These are phyloP conservation scores for Menidia menidia DNA, from an alignment of 2,797 vertebrate species.

Conservation along the genomic window DNA sequence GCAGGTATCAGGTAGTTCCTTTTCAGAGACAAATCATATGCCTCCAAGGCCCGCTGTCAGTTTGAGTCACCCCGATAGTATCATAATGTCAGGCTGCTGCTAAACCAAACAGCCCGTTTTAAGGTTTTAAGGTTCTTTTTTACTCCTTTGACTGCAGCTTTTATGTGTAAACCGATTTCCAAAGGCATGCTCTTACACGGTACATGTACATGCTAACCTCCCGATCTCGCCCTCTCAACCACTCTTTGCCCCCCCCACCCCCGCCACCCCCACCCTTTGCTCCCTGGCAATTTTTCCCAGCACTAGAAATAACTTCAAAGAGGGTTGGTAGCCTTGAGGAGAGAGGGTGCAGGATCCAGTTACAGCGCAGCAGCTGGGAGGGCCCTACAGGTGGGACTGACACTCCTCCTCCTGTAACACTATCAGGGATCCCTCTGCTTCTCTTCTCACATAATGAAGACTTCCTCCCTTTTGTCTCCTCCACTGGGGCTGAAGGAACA, in stretches of 20 bases:
- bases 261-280: constrained; percentile 61
- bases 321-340: constrained; percentile 83
- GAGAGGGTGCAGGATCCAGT: constrained; percentile 79
- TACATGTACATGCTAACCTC: constrained; percentile 23
- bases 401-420: constrained; percentile 82
- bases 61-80: constrained; percentile 6
- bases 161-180: constrained; percentile 56
- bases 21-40: no score
- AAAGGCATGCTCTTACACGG: constrained; percentile 39
- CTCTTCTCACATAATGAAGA: constrained; percentile 76
- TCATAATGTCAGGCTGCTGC: background rate
- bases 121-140: background rate
- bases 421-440: constrained; percentile 78
- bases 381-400: constrained; percentile 83
- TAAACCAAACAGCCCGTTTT: constrained; percentile 1
- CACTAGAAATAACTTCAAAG: constrained; percentile 92
- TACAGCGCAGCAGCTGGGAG: constrained; percentile 86
- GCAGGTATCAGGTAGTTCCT: no score
- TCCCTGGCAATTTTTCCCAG: constrained; percentile 79
- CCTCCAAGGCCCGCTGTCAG: background rate
- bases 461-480: constrained; percentile 85
- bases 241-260: constrained; percentile 66
- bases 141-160: constrained; percentile 52
- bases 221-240: constrained; percentile 34
- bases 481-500: constrained; percentile 70